Percentiles rank a stretch among this genome's conserved stretches.
Evolutionary conservation across 2,888 invertebrate genomes (phyloP).

Genomic region (Megaustenia siamemsis): DNA sequence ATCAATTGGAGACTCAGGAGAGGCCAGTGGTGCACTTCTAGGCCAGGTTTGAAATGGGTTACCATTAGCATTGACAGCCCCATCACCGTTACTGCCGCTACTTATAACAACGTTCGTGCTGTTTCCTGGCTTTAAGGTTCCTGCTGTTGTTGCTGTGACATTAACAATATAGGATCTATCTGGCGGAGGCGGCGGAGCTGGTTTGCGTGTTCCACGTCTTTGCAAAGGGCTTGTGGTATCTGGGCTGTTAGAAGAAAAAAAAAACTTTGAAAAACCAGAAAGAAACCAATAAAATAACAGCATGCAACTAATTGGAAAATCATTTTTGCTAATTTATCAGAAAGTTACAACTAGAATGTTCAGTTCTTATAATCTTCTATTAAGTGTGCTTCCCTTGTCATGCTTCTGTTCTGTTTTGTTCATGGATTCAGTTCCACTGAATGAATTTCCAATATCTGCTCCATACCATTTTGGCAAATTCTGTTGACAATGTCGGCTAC

Average conservation of each 20-base stretch:
- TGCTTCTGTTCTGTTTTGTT: too few relatives aligned
- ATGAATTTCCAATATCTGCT: too few relatives aligned
- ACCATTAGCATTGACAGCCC: conserved; percentile 15
- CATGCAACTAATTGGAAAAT: too few relatives aligned
- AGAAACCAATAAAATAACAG: neutral
- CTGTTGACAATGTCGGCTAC: too few relatives aligned
- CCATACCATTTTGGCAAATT: too few relatives aligned
- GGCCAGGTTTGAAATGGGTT: conserved; percentile 52
- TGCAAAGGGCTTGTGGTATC: conserved; percentile 61
- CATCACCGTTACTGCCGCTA: conserved; percentile 45
- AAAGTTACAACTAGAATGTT: too few relatives aligned
- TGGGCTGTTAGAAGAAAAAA: conserved; percentile 58
- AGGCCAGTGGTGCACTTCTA: conserved; percentile 54
- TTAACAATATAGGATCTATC: conserved; percentile 71
- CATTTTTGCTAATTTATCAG: too few relatives aligned
- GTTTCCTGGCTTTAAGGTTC: conserved; percentile 2
- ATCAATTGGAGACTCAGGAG: conserved; percentile 57
- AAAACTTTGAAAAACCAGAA: neutral
- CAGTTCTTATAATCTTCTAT: too few relatives aligned
- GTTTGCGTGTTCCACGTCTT: conserved; percentile 65
- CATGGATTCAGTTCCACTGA: too few relatives aligned
- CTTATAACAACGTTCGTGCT: conserved; percentile 8
- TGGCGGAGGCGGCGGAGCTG: conserved; percentile 73
- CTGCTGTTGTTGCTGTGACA: conserved; percentile 63
- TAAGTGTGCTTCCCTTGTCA: too few relatives aligned